phyloP scores from a whole-genome alignment of 2,888 invertebrate genomes.

The Norana najaformis region DNA sequence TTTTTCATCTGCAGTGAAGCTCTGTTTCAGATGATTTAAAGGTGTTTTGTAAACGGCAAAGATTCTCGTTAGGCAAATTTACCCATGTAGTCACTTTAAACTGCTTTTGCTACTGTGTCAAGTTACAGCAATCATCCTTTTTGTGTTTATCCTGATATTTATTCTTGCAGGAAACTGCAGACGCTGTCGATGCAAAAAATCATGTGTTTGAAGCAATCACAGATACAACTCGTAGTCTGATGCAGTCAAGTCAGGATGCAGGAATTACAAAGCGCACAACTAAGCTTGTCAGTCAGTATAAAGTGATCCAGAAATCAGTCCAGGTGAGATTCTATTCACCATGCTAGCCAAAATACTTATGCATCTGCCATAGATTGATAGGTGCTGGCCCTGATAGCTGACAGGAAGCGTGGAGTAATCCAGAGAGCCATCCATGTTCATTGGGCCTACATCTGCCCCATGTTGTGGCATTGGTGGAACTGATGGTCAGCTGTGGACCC shows the following conservation, averaged over 20 bases:
- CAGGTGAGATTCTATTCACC: not conserved
- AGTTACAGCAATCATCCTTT: not conserved
- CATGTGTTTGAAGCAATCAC: not conserved
- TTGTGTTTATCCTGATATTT: not conserved
- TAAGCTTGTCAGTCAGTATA: not conserved
- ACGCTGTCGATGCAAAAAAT: not conserved
- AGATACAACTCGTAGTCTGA: not conserved
- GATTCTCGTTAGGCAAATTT: not conserved
- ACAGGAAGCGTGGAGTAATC: not conserved
- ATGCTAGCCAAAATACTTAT: not conserved
- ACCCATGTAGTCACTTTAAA: too few species aligned
- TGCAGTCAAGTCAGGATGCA: not conserved
- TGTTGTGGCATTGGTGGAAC: too few species aligned
- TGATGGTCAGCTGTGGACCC: too few species aligned
- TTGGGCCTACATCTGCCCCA: too few species aligned
- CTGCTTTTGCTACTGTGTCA: not conserved
- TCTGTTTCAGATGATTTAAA: not conserved
- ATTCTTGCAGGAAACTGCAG: not conserved
- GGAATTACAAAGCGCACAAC: not conserved
- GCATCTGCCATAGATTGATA: not conserved
- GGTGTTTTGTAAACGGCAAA: too few species aligned
- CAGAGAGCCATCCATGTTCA: too few species aligned
- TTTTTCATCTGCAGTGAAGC: too few species aligned
- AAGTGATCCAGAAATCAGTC: not conserved
- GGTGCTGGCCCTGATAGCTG: not conserved